Evolutionary conservation across 1,140 invertebrate genomes (phyloP).

Genomic region (Drusus annulatus): DNA sequence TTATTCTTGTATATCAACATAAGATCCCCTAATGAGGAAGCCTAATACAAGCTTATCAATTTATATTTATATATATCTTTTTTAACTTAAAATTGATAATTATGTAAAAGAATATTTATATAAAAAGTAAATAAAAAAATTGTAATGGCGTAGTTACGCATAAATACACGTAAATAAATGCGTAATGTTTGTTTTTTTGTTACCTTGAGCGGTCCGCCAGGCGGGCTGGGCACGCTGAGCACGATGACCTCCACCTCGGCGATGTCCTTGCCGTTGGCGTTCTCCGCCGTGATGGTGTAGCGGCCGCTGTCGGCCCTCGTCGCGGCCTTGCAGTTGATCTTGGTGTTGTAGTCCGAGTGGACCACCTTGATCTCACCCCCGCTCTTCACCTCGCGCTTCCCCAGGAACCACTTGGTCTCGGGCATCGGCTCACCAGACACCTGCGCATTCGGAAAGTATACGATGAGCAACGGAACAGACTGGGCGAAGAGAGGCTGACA

Average conservation of each 20-base stretch:
- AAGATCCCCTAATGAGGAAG: too few relatives aligned
- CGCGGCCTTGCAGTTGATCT: slow-evolving; percentile 88
- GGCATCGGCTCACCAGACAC: slow-evolving; percentile 92
- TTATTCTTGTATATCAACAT: too few relatives aligned
- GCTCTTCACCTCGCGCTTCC: slow-evolving; percentile 81
- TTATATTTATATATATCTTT: too few relatives aligned
- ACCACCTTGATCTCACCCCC: slow-evolving; percentile 82
- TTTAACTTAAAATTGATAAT: too few relatives aligned
- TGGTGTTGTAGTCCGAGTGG: slow-evolving; percentile 92
- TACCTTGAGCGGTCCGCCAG: slow-evolving; percentile 92
- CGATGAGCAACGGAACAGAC: too few relatives aligned
- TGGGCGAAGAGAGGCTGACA: too few relatives aligned
- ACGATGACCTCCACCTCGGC: slow-evolving; percentile 95
- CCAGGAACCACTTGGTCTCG: slow-evolving; percentile 89
- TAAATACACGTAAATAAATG: too few relatives aligned
- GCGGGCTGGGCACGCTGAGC: slow-evolving; percentile 89
- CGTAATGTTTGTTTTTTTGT: not conserved
- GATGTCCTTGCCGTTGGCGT: slow-evolving; percentile 92
- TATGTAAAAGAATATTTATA: too few relatives aligned
- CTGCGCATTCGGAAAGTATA: slow-evolving; percentile 70
- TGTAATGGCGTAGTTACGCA: too few relatives aligned
- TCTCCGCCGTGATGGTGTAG: slow-evolving; percentile 94
- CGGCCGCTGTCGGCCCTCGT: slow-evolving; percentile 91
- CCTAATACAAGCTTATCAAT: too few relatives aligned
- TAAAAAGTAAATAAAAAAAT: too few relatives aligned